These are phyloP conservation scores for Enteromius thamalakanensis DNA, from an alignment of 2,797 vertebrate genomes.

Conservation along the genomic window DNA sequence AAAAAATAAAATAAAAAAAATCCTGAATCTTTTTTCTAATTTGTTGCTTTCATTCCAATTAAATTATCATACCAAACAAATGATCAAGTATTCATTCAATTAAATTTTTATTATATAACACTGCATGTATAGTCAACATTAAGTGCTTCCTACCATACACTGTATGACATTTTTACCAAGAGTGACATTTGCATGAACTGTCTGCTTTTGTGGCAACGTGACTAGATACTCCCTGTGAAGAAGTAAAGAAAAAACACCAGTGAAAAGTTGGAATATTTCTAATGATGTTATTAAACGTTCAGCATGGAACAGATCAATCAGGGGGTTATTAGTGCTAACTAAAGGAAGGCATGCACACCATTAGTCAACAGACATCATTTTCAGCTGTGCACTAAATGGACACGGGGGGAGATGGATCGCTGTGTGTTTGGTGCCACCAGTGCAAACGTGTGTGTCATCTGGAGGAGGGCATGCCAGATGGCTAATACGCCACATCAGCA, in stretches of 20 bases:
- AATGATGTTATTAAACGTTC: constrained; percentile 76
- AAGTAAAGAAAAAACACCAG: constrained; percentile 17
- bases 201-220: background rate
- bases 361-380: constrained; percentile 36
- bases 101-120: background rate
- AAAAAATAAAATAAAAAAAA: background rate
- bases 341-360: constrained; percentile 63
- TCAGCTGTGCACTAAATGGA: constrained; percentile 25
- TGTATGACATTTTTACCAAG: background rate
- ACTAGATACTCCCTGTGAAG: constrained; percentile 1
- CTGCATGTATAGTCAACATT: background rate
- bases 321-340: constrained; percentile 75
- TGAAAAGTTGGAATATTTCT: constrained; percentile 64
- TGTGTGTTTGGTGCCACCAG: constrained; percentile 28
- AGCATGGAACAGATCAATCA: constrained; percentile 73
- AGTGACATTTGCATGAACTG: background rate
- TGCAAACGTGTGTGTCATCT: constrained; percentile 16
- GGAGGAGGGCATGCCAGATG: constrained; percentile 41
- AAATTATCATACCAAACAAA: too few relatives aligned
- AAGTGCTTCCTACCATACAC: background rate
- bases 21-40: too few relatives aligned
- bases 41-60: too few relatives aligned
- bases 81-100: background rate
- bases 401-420: constrained; percentile 22
- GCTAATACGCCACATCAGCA: constrained; percentile 50